These are phyloP conservation scores for Plagiodera versicolora DNA, from an alignment of 2,888 invertebrate species.

Conservation along the genomic window DNA sequence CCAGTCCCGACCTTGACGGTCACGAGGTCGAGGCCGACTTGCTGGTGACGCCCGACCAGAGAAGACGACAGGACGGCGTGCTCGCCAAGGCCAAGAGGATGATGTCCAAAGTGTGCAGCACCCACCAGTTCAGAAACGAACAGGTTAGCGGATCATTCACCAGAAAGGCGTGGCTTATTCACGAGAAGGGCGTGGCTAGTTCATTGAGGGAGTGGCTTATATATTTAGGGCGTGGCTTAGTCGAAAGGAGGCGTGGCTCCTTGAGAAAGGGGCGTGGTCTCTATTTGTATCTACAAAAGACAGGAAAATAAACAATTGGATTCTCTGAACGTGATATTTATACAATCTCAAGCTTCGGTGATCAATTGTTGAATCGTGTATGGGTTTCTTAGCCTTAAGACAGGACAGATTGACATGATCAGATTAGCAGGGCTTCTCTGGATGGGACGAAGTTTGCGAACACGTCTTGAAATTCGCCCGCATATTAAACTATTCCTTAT, in stretches of 20 bases:
- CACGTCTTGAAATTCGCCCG: not conserved
- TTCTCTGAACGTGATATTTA: no score
- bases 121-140: conserved; percentile 78
- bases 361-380: not conserved
- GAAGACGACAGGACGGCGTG: conserved; percentile 40
- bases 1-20: conserved; percentile 49
- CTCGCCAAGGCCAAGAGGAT: conserved; percentile 43
- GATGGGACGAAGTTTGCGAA: no score
- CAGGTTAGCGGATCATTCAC: conserved; percentile 61
- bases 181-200: no score
- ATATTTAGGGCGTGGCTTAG: no score
- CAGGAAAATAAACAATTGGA: no score
- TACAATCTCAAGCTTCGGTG: not conserved
- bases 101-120: conserved; percentile 62
- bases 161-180: no score
- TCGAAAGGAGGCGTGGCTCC: no score
- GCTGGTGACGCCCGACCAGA: conserved; percentile 39
- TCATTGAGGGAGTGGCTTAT: no score
- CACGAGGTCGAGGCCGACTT: conserved; percentile 49
- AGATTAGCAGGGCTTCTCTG: not conserved
- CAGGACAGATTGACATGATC: not conserved
- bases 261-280: no score
- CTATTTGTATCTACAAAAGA: no score
- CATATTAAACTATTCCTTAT: not conserved
- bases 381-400: not conserved